A percentile compares a stretch with the other conserved stretches of the same genome.
Conservation (phyloP, 2,797 vertebrate genomes). For the Gambusia yucatana region DNA sequence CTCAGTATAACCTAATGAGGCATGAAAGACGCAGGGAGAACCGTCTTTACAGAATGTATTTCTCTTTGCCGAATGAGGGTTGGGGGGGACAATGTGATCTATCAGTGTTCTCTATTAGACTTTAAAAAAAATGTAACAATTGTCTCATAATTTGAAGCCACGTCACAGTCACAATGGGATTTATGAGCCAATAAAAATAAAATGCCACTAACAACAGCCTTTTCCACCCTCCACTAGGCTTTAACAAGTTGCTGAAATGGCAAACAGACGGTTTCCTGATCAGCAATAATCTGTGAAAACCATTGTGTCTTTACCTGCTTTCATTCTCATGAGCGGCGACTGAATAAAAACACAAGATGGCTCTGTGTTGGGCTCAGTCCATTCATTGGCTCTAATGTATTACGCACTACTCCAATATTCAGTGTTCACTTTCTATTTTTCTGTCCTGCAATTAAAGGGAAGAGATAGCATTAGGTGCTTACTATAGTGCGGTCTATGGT, state of each 20-base stretch:
- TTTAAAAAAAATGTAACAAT: not conserved
- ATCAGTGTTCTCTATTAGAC: not conserved
- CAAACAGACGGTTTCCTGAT: constrained; percentile 14
- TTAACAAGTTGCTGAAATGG: constrained; percentile 20
- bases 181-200: not conserved
- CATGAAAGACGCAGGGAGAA: not conserved
- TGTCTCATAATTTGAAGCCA: not conserved
- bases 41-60: not conserved
- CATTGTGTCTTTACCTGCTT: constrained; percentile 12
- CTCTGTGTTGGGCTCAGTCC: constrained; percentile 7
- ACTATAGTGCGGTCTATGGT: constrained; percentile 99
- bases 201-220: not conserved
- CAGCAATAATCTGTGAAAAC: constrained; percentile 13
- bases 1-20: not conserved
- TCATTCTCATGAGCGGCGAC: constrained; percentile 24
- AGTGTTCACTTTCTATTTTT: constrained; percentile 1
- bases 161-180: not conserved
- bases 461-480: constrained; percentile 70
- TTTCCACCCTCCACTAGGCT: constrained; percentile 15
- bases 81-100: not conserved
- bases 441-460: not conserved
- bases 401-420: not conserved
- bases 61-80: not conserved
- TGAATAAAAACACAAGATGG: constrained; percentile 36
- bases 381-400: constrained; percentile 14